Evolutionary conservation across 2,113 vertebrate species (phyloP).

Genomic region (Antigone vipio): DNA sequence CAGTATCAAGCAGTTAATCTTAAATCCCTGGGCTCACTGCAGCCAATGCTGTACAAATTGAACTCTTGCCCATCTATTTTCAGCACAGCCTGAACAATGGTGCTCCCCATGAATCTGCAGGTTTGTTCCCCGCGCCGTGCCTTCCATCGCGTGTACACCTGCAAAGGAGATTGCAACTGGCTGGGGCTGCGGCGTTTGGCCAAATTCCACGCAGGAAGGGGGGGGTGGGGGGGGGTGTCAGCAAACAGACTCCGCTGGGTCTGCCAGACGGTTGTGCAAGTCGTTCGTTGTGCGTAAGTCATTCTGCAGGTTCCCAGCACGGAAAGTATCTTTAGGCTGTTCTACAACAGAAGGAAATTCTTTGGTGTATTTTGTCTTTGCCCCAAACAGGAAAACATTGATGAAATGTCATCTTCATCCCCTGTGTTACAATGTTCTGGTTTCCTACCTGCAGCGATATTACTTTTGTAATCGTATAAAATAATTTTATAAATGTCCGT

Average conservation of each 20-base stretch:
- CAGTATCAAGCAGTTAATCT: neutral
- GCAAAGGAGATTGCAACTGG: neutral
- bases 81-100: neutral
- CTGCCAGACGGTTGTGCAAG: neutral
- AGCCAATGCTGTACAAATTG: neutral
- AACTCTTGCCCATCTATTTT: neutral
- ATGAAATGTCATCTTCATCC: neutral
- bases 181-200: accelerated
- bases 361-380: neutral
- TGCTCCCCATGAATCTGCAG: accelerated
- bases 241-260: neutral
- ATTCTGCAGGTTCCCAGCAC: neutral
- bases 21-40: neutral
- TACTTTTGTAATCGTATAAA: neutral
- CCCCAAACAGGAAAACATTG: neutral
- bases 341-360: neutral
- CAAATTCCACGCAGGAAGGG: neutral
- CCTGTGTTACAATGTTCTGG: neutral
- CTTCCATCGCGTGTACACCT: neutral
- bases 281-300: neutral
- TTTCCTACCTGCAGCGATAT: neutral
- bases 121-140: accelerated
- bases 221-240: too few relatives aligned
- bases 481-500: neutral
- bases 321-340: neutral